Conservation (phyloP, 2,797 vertebrate species). For the Phoxinus dragarum region DNA sequence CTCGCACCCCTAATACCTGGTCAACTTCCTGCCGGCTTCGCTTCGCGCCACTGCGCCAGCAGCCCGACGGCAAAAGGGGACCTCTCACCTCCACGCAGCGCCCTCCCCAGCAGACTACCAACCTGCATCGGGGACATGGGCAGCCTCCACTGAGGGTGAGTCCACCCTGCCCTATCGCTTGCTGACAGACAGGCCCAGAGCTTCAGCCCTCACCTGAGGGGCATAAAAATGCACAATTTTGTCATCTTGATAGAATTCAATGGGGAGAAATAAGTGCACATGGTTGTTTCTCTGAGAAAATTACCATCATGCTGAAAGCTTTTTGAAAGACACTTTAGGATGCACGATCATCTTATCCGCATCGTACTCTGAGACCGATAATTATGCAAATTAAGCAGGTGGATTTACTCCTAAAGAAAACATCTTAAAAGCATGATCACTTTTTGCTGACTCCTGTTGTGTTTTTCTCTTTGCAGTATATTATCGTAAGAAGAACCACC, state of each 20-base stretch:
- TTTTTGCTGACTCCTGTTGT: constrained; percentile 48
- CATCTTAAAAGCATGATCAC: neutral
- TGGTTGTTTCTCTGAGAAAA: neutral
- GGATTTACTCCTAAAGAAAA: constrained; percentile 1
- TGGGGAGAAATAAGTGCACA: neutral
- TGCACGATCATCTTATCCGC: neutral
- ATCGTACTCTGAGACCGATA: neutral
- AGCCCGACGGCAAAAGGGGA: constrained; percentile 74
- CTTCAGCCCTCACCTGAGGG: constrained; percentile 15
- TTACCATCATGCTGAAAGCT: constrained; percentile 24
- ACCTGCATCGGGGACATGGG: constrained; percentile 81
- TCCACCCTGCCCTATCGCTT: constrained; percentile 66
- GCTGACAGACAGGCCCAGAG: constrained; percentile 74
- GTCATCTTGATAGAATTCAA: constrained; percentile 8
- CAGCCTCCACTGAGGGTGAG: constrained; percentile 80
- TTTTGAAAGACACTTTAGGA: constrained; percentile 4
- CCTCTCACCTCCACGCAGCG: constrained; percentile 82
- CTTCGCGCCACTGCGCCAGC: constrained; percentile 76
- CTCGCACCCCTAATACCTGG: constrained; percentile 56
- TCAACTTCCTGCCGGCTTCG: constrained; percentile 61
- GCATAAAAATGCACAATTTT: constrained; percentile 20
- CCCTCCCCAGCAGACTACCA: constrained; percentile 84
- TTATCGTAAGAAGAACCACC: constrained; percentile 86
- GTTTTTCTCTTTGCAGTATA: constrained; percentile 78
- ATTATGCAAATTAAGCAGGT: constrained; percentile 13